Evolutionary conservation across 2,888 invertebrate genomes (phyloP).

Genomic region (Megastigmus dorsalis): DNA sequence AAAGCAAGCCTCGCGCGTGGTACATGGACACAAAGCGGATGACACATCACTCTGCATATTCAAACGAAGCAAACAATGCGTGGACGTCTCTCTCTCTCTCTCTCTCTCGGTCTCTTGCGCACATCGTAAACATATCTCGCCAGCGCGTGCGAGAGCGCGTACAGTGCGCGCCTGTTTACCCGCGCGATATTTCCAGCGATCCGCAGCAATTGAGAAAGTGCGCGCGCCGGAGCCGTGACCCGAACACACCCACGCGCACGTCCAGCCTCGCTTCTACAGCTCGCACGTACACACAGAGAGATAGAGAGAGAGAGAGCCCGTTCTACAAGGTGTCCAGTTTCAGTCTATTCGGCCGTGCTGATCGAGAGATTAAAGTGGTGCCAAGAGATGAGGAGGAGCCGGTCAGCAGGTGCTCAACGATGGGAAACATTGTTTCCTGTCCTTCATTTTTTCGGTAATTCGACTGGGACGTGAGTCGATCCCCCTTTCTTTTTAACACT

Average conservation of each 20-base stretch:
- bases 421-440: too few relatives aligned
- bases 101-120: not conserved
- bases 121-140: slow-evolving; percentile 1
- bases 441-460: too few relatives aligned
- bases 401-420: slow-evolving; percentile 7
- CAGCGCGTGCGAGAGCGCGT: not conserved
- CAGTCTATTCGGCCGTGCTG: slow-evolving; percentile 6
- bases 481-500: too few relatives aligned
- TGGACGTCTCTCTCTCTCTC: not conserved
- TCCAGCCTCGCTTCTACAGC: not conserved
- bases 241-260: slow-evolving; percentile 18
- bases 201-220: slow-evolving; percentile 23
- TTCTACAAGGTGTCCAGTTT: slow-evolving; percentile 16
- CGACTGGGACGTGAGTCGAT: too few relatives aligned
- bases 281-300: not conserved
- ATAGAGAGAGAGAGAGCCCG: too few relatives aligned
- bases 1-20: too few relatives aligned
- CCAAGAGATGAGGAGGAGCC: not conserved
- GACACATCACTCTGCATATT: slow-evolving; percentile 11
- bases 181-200: slow-evolving; percentile 23
- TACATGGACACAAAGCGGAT: too few relatives aligned
- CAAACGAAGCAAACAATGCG: not conserved
- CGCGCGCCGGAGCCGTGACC: slow-evolving; percentile 19
- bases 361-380: slow-evolving; percentile 2
- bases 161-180: not conserved